Percentiles rank a stretch among this genome's conserved stretches.
phyloP scores from a whole-genome alignment of 2,888 invertebrate genomes.

The Drosophila demipolita region DNA sequence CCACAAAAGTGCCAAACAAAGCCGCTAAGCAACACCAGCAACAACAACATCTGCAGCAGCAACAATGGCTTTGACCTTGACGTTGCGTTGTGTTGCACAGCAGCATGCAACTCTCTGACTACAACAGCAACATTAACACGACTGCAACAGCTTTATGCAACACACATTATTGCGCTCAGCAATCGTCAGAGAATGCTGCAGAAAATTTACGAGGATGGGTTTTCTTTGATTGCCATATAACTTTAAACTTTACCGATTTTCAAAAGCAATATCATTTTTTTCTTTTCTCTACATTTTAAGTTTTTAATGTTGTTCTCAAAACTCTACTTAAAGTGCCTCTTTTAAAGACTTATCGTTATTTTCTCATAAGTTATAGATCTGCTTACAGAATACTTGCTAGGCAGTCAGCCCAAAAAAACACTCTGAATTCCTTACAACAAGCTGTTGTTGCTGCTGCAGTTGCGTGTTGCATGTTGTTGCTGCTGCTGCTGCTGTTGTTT shows the following conservation, averaged over 20 bases:
- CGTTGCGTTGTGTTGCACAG: slow-evolving; percentile 1
- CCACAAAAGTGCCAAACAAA: slow-evolving; percentile 36
- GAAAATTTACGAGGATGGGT: neutral
- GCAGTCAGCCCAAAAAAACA: neutral
- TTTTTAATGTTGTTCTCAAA: neutral
- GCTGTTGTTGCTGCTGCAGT: slow-evolving; percentile 6
- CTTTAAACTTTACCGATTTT: neutral
- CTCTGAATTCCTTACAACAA: neutral
- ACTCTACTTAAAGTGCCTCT: neutral
- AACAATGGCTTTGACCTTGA: slow-evolving; percentile 10
- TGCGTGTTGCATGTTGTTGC: neutral
- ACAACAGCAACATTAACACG: slow-evolving; percentile 30
- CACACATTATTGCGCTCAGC: slow-evolving; percentile 9
- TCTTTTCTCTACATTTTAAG: neutral
- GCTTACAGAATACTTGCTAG: neutral
- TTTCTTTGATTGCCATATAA: neutral
- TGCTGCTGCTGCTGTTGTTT: slow-evolving; percentile 5
- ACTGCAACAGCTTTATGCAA: slow-evolving; percentile 34
- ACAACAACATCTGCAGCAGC: neutral
- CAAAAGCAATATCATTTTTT: neutral
- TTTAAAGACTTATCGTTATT: accelerated
- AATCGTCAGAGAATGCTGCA: neutral
- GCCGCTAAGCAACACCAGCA: slow-evolving; percentile 13
- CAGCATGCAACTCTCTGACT: neutral
- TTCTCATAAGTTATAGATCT: neutral